phyloP scores from a whole-genome alignment of 1,140 invertebrate genomes.

The Kradibia gibbosae region DNA sequence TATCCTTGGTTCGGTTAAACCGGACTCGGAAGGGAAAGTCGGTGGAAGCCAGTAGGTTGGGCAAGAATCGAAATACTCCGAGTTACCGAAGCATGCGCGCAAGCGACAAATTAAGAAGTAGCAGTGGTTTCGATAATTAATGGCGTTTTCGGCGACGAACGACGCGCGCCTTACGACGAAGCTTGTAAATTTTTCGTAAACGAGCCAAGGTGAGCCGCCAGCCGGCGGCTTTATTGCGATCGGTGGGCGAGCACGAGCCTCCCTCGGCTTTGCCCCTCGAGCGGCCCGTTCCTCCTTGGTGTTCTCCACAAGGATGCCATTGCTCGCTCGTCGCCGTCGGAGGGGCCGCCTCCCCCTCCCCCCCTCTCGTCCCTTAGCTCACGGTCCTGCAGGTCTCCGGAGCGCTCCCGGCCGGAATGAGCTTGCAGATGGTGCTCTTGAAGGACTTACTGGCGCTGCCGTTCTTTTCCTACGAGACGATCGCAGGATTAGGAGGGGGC shows the following conservation, averaged over 20 bases:
- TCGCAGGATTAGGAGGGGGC: too few species aligned
- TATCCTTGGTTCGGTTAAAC: constrained; percentile 39
- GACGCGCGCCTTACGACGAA: too few species aligned
- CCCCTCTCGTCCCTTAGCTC: not conserved
- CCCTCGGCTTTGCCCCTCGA: too few species aligned
- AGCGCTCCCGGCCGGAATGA: not conserved
- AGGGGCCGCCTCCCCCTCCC: not conserved
- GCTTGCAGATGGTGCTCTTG: not conserved
- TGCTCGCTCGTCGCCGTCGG: not conserved
- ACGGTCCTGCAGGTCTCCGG: not conserved
- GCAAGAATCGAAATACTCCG: constrained; percentile 11
- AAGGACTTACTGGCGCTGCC: constrained; percentile 19
- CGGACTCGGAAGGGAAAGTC: constrained; percentile 19
- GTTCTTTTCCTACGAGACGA: constrained; percentile 34
- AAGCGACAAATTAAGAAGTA: too few species aligned
- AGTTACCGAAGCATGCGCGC: too few species aligned
- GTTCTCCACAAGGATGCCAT: not conserved
- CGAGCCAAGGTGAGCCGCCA: too few species aligned
- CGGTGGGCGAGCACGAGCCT: too few species aligned
- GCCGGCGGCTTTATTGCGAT: not conserved
- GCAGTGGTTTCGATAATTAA: too few species aligned
- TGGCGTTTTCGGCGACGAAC: too few species aligned
- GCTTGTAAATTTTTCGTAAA: too few species aligned
- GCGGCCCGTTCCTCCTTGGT: not conserved
- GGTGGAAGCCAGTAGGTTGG: not conserved